Evolutionary conservation across 2,888 invertebrate species (phyloP), one percentile per base, ranked within the genome.

Genomic region (Asteroscopus sphinx): DNA sequence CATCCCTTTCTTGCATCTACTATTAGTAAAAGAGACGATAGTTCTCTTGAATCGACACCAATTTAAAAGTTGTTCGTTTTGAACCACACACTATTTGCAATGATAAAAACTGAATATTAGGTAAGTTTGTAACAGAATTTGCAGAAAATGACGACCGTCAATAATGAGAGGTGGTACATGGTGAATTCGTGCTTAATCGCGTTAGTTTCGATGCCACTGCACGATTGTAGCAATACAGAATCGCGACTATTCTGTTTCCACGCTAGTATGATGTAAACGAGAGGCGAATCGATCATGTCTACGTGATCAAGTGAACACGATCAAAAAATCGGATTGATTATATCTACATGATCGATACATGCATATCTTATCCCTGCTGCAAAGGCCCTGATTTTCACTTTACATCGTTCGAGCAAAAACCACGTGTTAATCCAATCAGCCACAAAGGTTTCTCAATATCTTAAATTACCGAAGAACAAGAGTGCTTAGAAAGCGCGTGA

Each of bases 401-500:
- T 4, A 36, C 28, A 61, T 28, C 13, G 11, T 26, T 33, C 16
- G 15, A 63, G 52, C 21, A 52, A 52, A 68, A 68, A 36, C 52
- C 28, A 17, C 25, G 8, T 7, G 13, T 41, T 36, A 15, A 62
- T 52, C 68, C 68, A 42, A 52, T 52, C 40, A 61, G 45, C 40
- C 44, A 61, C 35, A 40, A 59, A 67, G 33, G 30, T 44, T 60
- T 49, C 17, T 37, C 33, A 59, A 55, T 17, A 48, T 44, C 33
- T 35, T 3, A 35, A 28, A 16, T 37, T 16, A 55, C 40, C 36
- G 13, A 4, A 30, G 32, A 44, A 32, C 55, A 48, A 54, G 26
- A 39, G 16, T 17, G 13, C 13, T 65, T 68, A 70, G 81, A 82
- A 80, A 80, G 76, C 70, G 51, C 55, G 49, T 60, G 59, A 57